A percentile compares a stretch with the other conserved stretches of the same genome.
phyloP scores from a whole-genome alignment of 92 coral and sea anemone species.

The Actinostola sp. region DNA sequence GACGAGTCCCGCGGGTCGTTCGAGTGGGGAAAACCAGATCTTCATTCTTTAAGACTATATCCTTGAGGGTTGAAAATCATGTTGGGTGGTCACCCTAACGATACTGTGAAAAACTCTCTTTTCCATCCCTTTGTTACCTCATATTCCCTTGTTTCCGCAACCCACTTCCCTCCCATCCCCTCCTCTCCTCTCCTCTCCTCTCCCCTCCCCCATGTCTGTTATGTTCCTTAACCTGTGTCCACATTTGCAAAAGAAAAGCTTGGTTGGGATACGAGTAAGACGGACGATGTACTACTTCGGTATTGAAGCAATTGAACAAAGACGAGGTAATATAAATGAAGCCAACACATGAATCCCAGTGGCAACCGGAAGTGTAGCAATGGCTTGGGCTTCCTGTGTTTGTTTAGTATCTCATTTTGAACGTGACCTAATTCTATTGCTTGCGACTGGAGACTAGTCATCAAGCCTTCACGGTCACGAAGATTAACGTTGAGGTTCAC shows the following conservation, averaged over 20 bases:
- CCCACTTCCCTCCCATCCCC: too few relatives aligned
- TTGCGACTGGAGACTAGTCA: constrained; percentile 32
- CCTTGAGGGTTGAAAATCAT: constrained; percentile 33
- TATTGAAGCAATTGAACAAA: constrained; percentile 84
- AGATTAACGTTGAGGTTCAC: constrained; percentile 67
- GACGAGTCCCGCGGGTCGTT: constrained; percentile 87
- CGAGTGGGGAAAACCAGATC: constrained; percentile 96
- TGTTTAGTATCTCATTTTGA: background rate
- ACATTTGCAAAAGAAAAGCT: constrained; percentile 91
- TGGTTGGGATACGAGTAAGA: constrained; percentile 81
- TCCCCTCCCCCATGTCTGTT: background rate
- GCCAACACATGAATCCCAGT: constrained; percentile 5
- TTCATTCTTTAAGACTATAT: constrained; percentile 93
- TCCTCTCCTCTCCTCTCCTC: background rate
- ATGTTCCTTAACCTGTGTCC: constrained; percentile 21
- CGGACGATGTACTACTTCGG: constrained; percentile 89
- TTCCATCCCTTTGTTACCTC: too few relatives aligned
- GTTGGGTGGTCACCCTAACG: too few relatives aligned
- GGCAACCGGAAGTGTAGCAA: background rate
- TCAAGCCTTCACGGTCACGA: constrained; percentile 57
- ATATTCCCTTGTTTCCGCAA: too few relatives aligned
- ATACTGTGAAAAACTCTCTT: too few relatives aligned
- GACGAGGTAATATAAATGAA: constrained; percentile 55
- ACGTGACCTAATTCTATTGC: constrained; percentile 12
- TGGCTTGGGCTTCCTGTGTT: background rate